A percentile compares a stretch with the other conserved stretches of the same genome.
These are phyloP conservation scores for Cydia pomonella DNA, from an alignment of 1,140 invertebrate species.

Conservation along the genomic window DNA sequence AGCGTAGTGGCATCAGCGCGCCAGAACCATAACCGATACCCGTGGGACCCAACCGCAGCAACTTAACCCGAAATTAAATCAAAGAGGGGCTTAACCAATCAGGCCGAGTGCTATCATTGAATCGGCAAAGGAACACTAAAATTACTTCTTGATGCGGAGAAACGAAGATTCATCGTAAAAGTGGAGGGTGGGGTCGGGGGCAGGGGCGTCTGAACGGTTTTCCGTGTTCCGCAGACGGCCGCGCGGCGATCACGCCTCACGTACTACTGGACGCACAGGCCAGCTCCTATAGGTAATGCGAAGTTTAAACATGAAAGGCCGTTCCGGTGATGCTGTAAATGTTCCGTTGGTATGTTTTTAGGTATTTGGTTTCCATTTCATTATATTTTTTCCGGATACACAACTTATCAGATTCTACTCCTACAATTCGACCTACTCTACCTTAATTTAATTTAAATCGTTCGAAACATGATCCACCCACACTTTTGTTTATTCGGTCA, in stretches of 20 bases:
- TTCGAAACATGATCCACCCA: too few species aligned
- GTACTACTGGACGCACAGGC: constrained; percentile 58
- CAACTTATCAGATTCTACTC: too few species aligned
- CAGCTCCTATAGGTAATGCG: constrained; percentile 71
- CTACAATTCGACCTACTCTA: too few species aligned
- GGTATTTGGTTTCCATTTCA: constrained; percentile 41
- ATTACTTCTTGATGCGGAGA: constrained; percentile 80
- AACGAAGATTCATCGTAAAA: constrained; percentile 81
- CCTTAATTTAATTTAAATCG: too few species aligned
- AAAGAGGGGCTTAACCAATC: constrained; percentile 79
- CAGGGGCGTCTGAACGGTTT: constrained; percentile 74
- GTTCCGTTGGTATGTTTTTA: constrained; percentile 41
- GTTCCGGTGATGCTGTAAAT: constrained; percentile 74
- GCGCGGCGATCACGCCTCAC: constrained; percentile 72
- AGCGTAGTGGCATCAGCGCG: constrained; percentile 29
- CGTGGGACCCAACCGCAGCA: constrained; percentile 65
- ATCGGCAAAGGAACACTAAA: constrained; percentile 80
- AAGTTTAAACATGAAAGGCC: constrained; percentile 78
- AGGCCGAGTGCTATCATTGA: constrained; percentile 79
- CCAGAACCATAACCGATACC: constrained; percentile 53
- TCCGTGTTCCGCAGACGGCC: constrained; percentile 75
- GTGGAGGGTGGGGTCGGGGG: constrained; percentile 60
- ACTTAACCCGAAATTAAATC: constrained; percentile 80
- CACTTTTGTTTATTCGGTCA: too few species aligned
- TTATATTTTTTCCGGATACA: too few species aligned